phyloP scores from a whole-genome alignment of 2,797 vertebrate genomes.

The Mormyrops attenuatus region DNA sequence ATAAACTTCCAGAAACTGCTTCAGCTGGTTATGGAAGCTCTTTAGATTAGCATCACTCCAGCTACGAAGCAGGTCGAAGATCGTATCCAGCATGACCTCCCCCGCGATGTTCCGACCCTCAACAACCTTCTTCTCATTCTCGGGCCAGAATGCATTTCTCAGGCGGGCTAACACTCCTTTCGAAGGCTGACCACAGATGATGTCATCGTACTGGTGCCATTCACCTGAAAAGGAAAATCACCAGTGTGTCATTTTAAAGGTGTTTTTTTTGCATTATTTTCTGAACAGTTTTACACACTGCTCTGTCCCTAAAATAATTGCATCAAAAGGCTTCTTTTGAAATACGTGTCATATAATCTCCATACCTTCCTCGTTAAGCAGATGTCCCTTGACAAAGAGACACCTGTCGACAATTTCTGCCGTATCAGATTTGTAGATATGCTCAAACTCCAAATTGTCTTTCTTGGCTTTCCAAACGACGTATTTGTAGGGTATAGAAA shows the following conservation, averaged over 20 bases:
- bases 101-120: constrained; percentile 68
- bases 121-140: constrained; percentile 39
- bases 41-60: constrained; percentile 65
- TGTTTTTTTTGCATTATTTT: not conserved
- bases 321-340: not conserved
- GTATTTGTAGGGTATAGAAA: constrained; percentile 82
- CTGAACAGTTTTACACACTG: not conserved
- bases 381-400: constrained; percentile 44
- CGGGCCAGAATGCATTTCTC: fast-evolving
- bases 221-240: constrained; percentile 48
- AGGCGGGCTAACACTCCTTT: fast-evolving
- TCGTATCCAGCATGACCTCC: constrained; percentile 63
- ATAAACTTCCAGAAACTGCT: constrained; percentile 63
- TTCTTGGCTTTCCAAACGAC: constrained; percentile 35
- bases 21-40: constrained; percentile 65
- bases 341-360: not conserved
- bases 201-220: constrained; percentile 96
- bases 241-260: not conserved
- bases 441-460: constrained; percentile 62
- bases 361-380: constrained; percentile 53
- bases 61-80: constrained; percentile 69
- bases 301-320: not conserved
- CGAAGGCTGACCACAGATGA: constrained; percentile 60
- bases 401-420: constrained; percentile 57
- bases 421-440: constrained; percentile 66